Conservation (phyloP, 37 sponge, comb jelly and placozoan genomes). For the Crambe crambe region DNA sequence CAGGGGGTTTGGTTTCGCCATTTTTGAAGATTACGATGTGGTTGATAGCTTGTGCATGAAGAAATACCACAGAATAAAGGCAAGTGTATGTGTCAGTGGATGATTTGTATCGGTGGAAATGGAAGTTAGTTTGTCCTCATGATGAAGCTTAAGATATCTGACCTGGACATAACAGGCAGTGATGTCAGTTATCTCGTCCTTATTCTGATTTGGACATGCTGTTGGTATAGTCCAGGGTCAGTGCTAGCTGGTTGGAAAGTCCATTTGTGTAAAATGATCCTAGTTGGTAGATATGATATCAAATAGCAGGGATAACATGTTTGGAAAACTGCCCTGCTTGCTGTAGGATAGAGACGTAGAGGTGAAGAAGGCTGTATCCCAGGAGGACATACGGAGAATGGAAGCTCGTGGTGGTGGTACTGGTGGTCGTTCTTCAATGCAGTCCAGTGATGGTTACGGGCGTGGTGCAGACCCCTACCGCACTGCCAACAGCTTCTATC, state of each 20-base stretch:
- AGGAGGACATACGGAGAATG: conserved; percentile 41
- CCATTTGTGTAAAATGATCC: too few species aligned
- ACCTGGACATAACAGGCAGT: too few species aligned
- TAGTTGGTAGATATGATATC: too few species aligned
- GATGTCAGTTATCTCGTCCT: conserved; percentile 5
- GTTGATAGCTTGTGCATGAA: conserved; percentile 41
- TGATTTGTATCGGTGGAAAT: too few species aligned
- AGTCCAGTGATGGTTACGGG: neutral
- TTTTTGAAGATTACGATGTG: conserved; percentile 29
- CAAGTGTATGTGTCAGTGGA: neutral
- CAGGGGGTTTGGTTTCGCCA: conserved; percentile 67
- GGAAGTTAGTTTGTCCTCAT: too few species aligned
- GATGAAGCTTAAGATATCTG: too few species aligned
- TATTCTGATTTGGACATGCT: conserved; percentile 4
- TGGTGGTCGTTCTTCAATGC: neutral
- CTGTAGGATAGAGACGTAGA: conserved; percentile 59
- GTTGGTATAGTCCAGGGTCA: neutral
- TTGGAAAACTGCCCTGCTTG: too few species aligned
- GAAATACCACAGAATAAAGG: conserved; percentile 16
- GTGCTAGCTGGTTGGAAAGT: neutral
- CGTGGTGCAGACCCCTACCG: conserved; percentile 17
- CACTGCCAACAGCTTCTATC: neutral
- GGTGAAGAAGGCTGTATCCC: conserved; percentile 61
- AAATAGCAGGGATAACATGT: too few species aligned
- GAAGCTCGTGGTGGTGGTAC: neutral